Base-by-base conservation (phyloP, 2,888 invertebrate species). In the Amorpha juglandis region DNA sequence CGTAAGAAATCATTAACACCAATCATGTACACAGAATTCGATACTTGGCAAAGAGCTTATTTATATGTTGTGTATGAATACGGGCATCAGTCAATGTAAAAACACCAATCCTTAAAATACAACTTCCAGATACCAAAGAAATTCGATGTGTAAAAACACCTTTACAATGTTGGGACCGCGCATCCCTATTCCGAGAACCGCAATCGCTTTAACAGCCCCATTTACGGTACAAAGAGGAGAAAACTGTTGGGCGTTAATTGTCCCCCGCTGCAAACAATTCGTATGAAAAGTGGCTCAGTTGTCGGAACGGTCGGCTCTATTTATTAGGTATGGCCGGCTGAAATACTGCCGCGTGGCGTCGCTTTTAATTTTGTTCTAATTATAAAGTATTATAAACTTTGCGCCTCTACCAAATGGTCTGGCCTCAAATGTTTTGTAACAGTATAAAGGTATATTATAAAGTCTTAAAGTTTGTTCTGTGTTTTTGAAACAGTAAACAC, bases 161-260 rank as follows among this genome's bases (percentile, higher is more conserved):
- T 62, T 66, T 52, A 66, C 16, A 27, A 19, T 11, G 65, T 51
- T 16, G 48, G 45, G 69, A 75, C 62, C 68, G 67, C 68, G 67
- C 67, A 62, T 71, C 69, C 71, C 73, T 71, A 75, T 71, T 71
- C 70, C 67, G 70, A 67, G 65, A 70, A 74, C 77, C 76, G 71
- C 78, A 78, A 78, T 77, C 75, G 74, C 67, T 77, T 72, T 75
- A 78, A 78, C 75, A 74, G 67, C 69, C 73, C 77, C 74, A 76
- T 80, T 80, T 74, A 72, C 68, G 65, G 69, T 68, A 75, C 74
- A 75, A 73, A 76, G 76, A 72, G 71, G 67, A 69, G 73, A 71
- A 74, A 74, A 70, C 67, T 70, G 70, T 64, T 53, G 70, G 51
- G 69, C 75, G 74, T 73, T 79, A 79, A 81, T 81, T 75, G 78